Conservation (phyloP, 64 coral and sea anemone species). For the Orbicella faveolata region DNA sequence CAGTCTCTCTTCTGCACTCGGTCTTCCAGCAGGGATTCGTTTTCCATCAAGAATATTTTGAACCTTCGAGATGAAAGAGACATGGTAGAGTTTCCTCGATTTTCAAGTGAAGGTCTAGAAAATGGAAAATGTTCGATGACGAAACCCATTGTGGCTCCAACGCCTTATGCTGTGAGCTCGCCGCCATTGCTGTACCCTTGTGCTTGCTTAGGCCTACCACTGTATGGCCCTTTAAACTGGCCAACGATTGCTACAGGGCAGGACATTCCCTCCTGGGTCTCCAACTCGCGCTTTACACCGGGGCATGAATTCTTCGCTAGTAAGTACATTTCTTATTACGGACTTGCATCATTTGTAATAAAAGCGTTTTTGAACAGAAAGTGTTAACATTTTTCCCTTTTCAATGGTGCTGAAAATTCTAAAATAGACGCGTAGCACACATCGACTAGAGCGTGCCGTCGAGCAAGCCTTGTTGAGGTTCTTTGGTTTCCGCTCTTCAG, state of each 20-base stretch:
- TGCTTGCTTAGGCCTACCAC: neutral
- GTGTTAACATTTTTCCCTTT: neutral
- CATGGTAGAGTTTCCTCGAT: neutral
- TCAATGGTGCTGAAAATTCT: too few species aligned
- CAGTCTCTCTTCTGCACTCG: too few species aligned
- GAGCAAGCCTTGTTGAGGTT: neutral
- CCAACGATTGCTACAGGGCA: neutral
- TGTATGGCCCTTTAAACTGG: neutral
- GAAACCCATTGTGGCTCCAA: neutral
- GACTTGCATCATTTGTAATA: neutral
- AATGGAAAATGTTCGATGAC: neutral
- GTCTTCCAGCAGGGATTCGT: neutral
- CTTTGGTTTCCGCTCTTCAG: neutral
- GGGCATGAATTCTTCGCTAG: neutral
- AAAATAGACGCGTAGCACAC: too few species aligned
- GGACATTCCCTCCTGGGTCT: neutral
- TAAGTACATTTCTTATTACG: neutral
- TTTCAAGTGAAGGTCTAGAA: neutral
- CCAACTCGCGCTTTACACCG: neutral
- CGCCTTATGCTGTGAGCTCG: neutral
- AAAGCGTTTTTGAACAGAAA: neutral
- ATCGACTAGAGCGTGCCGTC: too few species aligned
- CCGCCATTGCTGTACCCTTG: conserved; percentile 18
- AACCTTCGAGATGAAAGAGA: conserved; percentile 4
- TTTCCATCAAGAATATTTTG: conserved; percentile 31